A percentile compares a stretch with the other conserved stretches of the same genome.
Conservation (phyloP, 2,113 vertebrate genomes). For the Motacilla tschutschensis region DNA sequence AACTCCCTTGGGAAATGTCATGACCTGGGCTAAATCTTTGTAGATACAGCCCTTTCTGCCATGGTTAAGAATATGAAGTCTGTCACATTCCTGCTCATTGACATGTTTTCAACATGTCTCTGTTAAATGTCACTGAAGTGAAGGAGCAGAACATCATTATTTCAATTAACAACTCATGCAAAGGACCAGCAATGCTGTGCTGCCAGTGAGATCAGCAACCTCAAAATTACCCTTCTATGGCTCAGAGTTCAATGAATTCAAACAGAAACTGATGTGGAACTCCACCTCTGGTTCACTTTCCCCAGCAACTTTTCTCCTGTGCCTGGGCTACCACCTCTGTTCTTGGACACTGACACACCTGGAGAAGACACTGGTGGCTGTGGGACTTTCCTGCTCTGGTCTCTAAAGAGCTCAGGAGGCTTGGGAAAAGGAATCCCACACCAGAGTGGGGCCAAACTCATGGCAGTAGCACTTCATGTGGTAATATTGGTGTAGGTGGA, state of each 20-base stretch:
- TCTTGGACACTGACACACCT: fast-evolving
- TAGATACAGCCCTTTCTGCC: not conserved
- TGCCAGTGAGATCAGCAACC: not conserved
- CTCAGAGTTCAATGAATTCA: fast-evolving
- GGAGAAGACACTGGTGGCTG: not conserved
- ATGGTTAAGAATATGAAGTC: not conserved
- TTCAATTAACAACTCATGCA: not conserved
- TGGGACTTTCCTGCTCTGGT: not conserved
- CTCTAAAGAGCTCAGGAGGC: not conserved
- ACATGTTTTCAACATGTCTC: not conserved
- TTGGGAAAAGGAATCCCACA: not conserved
- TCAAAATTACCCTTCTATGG: not conserved
- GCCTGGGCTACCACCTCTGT: not conserved
- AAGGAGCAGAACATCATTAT: not conserved
- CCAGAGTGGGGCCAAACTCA: not conserved
- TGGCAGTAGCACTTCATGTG: fast-evolving
- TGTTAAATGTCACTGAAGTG: fast-evolving
- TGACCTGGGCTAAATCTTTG: not conserved
- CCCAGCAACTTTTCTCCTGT: not conserved
- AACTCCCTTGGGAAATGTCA: not conserved
- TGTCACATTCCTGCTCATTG: not conserved
- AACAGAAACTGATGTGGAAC: not conserved
- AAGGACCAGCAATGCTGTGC: not conserved
- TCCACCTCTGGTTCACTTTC: not conserved
- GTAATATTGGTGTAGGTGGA: not conserved